These are phyloP conservation scores for Entelurus aequoreus DNA, from an alignment of 2,113 vertebrate species.

Conservation along the genomic window DNA sequence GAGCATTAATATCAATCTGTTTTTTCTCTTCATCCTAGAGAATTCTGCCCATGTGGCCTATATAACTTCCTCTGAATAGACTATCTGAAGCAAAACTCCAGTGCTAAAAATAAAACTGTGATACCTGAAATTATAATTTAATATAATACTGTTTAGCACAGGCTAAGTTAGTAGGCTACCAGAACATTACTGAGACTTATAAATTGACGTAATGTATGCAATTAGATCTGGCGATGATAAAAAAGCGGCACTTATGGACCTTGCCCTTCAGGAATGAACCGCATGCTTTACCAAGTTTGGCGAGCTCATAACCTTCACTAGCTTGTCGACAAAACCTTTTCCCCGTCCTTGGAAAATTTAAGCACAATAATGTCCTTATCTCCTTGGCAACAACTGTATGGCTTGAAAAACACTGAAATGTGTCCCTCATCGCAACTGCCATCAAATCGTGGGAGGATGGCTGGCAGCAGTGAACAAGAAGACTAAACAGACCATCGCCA, in stretches of 20 bases:
- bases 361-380: slow-evolving; percentile 69
- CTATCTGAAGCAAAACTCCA: neutral
- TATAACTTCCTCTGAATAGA: too few species aligned
- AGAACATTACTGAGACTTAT: neutral
- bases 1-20: too few species aligned
- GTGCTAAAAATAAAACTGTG: neutral
- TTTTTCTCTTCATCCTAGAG: too few species aligned
- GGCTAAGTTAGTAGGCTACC: neutral
- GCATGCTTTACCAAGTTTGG: slow-evolving; percentile 51
- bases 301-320: slow-evolving; percentile 56
- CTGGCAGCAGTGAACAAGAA: slow-evolving; percentile 48
- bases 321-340: slow-evolving; percentile 59
- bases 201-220: neutral
- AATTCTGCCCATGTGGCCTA: too few species aligned
- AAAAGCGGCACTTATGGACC: slow-evolving; percentile 49
- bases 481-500: slow-evolving; percentile 51
- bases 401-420: slow-evolving; percentile 62
- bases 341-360: slow-evolving; percentile 63
- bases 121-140: neutral
- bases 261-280: slow-evolving; percentile 61
- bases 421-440: slow-evolving; percentile 61
- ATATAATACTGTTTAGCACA: neutral
- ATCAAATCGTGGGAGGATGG: slow-evolving; percentile 62
- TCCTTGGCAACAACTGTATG: slow-evolving; percentile 70
- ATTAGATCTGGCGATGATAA: slow-evolving; percentile 39